These are phyloP conservation scores for Dasypolia templi DNA, from an alignment of 2,888 invertebrate genomes.

Conservation along the genomic window DNA sequence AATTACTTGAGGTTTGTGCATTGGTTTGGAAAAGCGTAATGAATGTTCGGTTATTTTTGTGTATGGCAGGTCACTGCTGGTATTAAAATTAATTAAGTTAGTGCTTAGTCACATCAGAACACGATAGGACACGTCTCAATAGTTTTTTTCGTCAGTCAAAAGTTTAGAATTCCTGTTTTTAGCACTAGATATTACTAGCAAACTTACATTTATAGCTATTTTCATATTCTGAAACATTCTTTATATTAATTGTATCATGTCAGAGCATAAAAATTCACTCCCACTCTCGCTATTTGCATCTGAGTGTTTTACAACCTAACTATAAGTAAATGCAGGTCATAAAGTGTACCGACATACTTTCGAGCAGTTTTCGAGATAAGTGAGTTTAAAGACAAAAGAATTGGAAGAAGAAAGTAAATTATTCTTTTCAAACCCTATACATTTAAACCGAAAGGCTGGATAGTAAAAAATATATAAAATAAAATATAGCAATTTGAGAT, in stretches of 20 bases:
- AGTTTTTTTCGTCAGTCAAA: background rate
- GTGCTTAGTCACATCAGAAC: background rate
- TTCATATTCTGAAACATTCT: background rate
- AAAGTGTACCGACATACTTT: slow-evolving; percentile 12
- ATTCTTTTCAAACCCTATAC: background rate
- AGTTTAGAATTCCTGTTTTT: background rate
- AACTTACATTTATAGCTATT: slow-evolving; percentile 2
- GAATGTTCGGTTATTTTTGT: background rate
- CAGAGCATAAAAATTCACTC: background rate
- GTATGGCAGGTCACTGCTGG: no score
- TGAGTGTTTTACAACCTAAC: slow-evolving; percentile 19
- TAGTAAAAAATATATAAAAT: background rate
- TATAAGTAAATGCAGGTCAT: slow-evolving; percentile 12
- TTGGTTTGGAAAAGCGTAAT: slow-evolving; percentile 6
- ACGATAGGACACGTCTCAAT: no score
- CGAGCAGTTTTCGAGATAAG: background rate
- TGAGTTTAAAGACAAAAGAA: background rate
- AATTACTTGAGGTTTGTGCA: slow-evolving; percentile 12
- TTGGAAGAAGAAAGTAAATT: background rate
- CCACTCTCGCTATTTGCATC: background rate
- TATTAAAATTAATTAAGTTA: no score
- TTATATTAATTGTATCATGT: background rate
- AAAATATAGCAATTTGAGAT: background rate
- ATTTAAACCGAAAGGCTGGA: background rate
- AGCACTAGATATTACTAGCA: background rate